Evolutionary conservation across 2,797 vertebrate genomes (phyloP), one percentile per base, ranked within the genome.

Genomic region (Myotis pilosus): DNA sequence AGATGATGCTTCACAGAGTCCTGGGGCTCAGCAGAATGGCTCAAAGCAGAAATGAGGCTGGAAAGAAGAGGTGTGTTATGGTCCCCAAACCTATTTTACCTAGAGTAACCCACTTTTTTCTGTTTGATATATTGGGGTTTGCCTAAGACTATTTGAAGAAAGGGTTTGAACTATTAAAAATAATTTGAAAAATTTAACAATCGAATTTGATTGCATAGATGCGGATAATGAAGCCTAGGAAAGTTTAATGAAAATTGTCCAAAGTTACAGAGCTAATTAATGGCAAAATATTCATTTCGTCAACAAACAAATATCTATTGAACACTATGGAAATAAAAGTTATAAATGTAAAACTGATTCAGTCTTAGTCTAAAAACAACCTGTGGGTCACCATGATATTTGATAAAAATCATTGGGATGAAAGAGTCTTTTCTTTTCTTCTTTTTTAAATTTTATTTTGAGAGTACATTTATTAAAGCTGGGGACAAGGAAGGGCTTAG

Each of bases 111-210:
- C 36, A 83, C 8, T 66, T 94, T 85, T 90, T 78, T 72, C 33
- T 66, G 44, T 71, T 74, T 38, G 64, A 0, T 60, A 8, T 81
- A 47, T 60, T 72, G 41, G 41, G 20, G 47, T 75, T 38, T 85
- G 41, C 38, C 25, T 74, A 64, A 49, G 55, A 64, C 44, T 78
- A 49, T 94, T 92, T 92, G 57, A 94, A 62, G 28, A 87, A 95
- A 68, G 5, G 5, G 10, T 55, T 81, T 86, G 55, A 82, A 64
- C 11, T 75, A 38, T 68, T 74, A 38, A 81, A 95, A 91, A 71
- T 51, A 62, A 80, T 92, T 92, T 87, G 53, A 66, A 87, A 89
- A 90, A 49, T 66, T 49, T 3, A 12, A 74, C 30, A 12, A 75
- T 51, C 0, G 7, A 81, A 68, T 12, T 85, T 38, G 30, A 38